Percentiles rank a stretch among this genome's conserved stretches.
These are phyloP conservation scores for Hymenochirus boettgeri DNA, from an alignment of 2,113 vertebrate species.

Conservation along the genomic window DNA sequence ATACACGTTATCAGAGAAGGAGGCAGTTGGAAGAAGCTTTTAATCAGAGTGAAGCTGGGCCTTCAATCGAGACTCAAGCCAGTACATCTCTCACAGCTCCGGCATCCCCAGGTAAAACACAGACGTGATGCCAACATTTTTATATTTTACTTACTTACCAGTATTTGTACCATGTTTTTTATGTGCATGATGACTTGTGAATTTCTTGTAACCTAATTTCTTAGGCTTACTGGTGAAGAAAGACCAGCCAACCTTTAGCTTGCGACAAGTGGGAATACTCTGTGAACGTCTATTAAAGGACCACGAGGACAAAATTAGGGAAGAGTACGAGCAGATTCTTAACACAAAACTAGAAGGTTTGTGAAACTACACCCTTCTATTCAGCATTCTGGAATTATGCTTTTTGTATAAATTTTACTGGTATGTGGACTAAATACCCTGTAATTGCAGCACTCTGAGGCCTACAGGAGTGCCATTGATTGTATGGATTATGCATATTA, in stretches of 20 bases:
- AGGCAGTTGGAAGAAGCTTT: conserved; percentile 84
- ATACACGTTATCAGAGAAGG: conserved; percentile 82
- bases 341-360: conserved; percentile 87
- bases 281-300: conserved; percentile 86
- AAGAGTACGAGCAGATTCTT: conserved; percentile 89
- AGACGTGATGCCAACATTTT: too few relatives aligned
- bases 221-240: conserved; percentile 76
- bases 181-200: too few relatives aligned
- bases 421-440: too few relatives aligned
- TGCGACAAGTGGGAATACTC: conserved; percentile 85
- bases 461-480: too few relatives aligned
- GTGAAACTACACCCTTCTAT: too few relatives aligned
- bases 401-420: too few relatives aligned
- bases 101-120: conserved; percentile 73
- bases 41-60: conserved; percentile 74
- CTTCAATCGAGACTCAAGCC: conserved; percentile 68
- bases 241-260: conserved; percentile 84
- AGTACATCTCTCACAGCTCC: conserved; percentile 69
- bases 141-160: too few relatives aligned
- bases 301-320: conserved; percentile 86
- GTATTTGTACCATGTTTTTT: too few relatives aligned
- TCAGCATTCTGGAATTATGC: too few relatives aligned
- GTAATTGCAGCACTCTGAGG: too few relatives aligned
- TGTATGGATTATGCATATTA: too few relatives aligned
- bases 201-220: too few relatives aligned